These are phyloP conservation scores for Ryuthela nishihirai DNA, from an alignment of 2,888 invertebrate species.

Conservation along the genomic window DNA sequence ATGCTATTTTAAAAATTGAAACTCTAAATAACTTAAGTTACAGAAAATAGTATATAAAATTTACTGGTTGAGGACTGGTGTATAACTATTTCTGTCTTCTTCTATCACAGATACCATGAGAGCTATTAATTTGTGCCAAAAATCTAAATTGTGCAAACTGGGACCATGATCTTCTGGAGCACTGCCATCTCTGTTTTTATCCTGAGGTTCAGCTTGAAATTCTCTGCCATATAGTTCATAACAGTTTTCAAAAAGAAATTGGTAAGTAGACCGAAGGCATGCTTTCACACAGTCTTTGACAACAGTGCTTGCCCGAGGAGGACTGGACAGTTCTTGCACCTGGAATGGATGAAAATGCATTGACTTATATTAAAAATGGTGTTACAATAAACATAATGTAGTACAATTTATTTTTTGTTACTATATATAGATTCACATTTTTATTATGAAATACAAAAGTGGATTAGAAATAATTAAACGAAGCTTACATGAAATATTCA, in stretches of 20 bases:
- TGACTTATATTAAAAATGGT: too few relatives aligned
- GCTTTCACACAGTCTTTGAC: conserved; percentile 99
- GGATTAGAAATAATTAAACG: too few relatives aligned
- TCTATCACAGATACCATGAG: conserved; percentile 97
- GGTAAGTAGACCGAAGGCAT: conserved; percentile 97
- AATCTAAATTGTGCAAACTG: conserved; percentile 81
- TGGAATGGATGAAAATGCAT: too few relatives aligned
- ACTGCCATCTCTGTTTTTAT: conserved; percentile 18
- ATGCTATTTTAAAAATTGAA: too few relatives aligned
- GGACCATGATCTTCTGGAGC: conserved; percentile 59
- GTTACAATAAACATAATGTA: too few relatives aligned
- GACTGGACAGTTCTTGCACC: conserved; percentile 97
- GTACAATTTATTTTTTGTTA: too few relatives aligned
- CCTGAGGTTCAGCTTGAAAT: conserved; percentile 63
- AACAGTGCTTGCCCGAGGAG: conserved; percentile 95
- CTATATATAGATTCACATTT: too few relatives aligned
- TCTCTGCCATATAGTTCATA: conserved; percentile 93
- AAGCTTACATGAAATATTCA: too few relatives aligned
- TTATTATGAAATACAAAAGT: too few relatives aligned
- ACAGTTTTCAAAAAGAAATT: conserved; percentile 98
- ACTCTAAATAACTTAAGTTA: background rate
- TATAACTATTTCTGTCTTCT: conserved; percentile 97
- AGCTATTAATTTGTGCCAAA: conserved; percentile 97
- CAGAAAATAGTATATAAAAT: conserved; percentile 18
- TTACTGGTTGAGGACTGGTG: conserved; percentile 90